These are phyloP conservation scores for Paracentrotus lividus DNA, from an alignment of 53 echinoderm and acorn worm species.

Conservation along the genomic window DNA sequence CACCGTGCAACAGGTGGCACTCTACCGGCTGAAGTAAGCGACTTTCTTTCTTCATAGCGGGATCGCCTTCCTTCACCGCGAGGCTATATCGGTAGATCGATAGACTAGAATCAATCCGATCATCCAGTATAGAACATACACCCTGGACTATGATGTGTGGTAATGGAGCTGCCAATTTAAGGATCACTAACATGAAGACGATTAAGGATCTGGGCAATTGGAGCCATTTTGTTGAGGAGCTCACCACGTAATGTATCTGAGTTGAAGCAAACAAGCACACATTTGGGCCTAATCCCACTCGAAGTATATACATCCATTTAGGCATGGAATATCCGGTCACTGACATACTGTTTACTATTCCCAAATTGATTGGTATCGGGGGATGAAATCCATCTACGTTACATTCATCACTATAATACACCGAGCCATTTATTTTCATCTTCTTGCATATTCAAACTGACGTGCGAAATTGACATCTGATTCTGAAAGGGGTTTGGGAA, in stretches of 20 bases:
- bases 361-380: background rate
- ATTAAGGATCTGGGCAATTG: background rate
- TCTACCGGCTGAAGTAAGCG: conserved; percentile 43
- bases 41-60: background rate
- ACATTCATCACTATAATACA: conserved; percentile 30
- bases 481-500: background rate
- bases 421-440: conserved; percentile 13
- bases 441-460: conserved; percentile 8
- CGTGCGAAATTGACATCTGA: background rate
- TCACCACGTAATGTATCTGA: background rate
- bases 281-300: background rate
- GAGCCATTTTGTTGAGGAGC: background rate
- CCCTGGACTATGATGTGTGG: conserved; percentile 19
- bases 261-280: conserved; percentile 16
- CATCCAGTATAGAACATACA: background rate
- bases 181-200: conserved; percentile 24
- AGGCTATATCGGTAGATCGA: conserved; percentile 51
- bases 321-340: background rate
- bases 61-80: conserved; percentile 44
- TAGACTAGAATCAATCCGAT: conserved; percentile 29
- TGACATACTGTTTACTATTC: background rate
- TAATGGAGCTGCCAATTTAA: conserved; percentile 45
- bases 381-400: background rate
- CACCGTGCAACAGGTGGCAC: conserved; percentile 47
- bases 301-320: background rate